Evolutionary conservation across 2,113 vertebrate species (phyloP), one percentile per base, ranked within the genome.

Genomic region (Spermophilus dauricus): DNA sequence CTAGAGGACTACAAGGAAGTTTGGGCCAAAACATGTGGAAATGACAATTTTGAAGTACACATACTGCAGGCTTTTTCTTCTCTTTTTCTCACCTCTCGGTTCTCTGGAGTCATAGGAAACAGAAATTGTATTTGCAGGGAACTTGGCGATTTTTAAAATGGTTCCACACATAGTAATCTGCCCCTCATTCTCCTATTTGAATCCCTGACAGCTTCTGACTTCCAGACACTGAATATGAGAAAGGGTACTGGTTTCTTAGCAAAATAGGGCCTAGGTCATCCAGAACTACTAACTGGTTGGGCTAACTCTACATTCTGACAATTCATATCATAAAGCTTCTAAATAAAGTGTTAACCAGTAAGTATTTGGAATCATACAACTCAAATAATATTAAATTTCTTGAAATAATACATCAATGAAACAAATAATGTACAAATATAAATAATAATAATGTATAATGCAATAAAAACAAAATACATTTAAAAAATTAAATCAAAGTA

Each of bases 381-480:
- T 91, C 78, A 81, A 87, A 80, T 34, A 77, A 39, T 67, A 67
- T 72, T 90, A 42, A 16, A 69, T 86, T 69, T 67, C 42, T 86
- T 89, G 8, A 96, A 91, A 85, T 10, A 83, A 61, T 16, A 45
- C 11, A 86, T 37, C 18, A 73, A 88, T 45, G 95, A 85, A 63
- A 24, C 37, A 92, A 63, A 75, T 84, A 56, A 45, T 22, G 80
- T 89, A 69, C 32, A 92, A 58, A 78, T 88, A 28, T 45, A 45
- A 45, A 45, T 45, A 45, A 45, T 45, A 45, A 45, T 45, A 45
- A 45, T 70, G 72, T 20, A 65, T 9, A 37, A 18, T 45, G 39
- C 8, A 90, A 75, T 48, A 67, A 82, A 96, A 65, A 17, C 61
- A n/a, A 53, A 39, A 73, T 37, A 12, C 22, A 81, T 67, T 65